Conservation (phyloP, 2,888 invertebrate species). For the Ectemnius continuus region DNA sequence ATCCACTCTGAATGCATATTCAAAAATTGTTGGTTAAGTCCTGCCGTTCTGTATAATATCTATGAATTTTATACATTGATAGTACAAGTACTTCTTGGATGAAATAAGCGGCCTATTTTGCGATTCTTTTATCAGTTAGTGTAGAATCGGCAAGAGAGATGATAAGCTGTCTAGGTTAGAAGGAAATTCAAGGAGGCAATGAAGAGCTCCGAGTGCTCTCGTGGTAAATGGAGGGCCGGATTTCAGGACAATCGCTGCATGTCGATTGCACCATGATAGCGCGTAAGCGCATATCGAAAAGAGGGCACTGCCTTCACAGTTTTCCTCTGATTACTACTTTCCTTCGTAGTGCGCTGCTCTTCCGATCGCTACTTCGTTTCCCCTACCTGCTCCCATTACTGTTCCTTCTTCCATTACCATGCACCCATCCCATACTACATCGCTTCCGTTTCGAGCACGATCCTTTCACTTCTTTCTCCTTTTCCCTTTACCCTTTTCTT, state of each 20-base stretch:
- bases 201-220: constrained; percentile 24
- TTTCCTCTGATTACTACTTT: neutral
- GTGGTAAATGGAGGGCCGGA: constrained; percentile 27
- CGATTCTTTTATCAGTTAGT: too few species aligned
- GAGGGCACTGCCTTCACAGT: neutral
- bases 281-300: constrained; percentile 29
- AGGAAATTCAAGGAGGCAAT: constrained; percentile 25
- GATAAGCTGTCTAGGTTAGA: too few species aligned
- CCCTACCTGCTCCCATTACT: too few species aligned
- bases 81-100: too few species aligned
- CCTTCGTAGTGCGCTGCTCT: neutral
- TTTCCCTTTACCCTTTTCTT: neutral
- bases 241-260: constrained; percentile 38
- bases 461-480: neutral
- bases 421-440: too few species aligned
- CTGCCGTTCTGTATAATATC: too few species aligned
- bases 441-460: neutral
- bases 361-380: neutral
- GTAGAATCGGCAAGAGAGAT: too few species aligned
- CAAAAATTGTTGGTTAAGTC: too few species aligned
- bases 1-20: too few species aligned
- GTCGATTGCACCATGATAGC: constrained; percentile 43
- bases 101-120: too few species aligned
- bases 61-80: too few species aligned
- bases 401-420: too few species aligned